Base-by-base conservation (phyloP, 2,113 vertebrate species). In the Crotalus tigris region DNA sequence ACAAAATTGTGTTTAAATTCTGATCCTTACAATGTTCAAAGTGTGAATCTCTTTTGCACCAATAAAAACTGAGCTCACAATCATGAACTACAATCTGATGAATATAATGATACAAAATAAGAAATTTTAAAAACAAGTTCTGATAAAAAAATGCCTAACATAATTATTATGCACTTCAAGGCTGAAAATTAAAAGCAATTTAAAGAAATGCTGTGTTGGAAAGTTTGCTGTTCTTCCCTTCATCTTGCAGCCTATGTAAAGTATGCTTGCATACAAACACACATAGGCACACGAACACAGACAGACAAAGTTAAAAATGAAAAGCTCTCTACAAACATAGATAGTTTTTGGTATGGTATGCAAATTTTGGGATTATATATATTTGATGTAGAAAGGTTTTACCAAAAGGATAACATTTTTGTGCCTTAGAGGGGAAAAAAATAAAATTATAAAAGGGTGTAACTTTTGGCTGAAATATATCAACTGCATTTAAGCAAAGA, bases 41-140 rank as follows among this genome's bases (percentile, higher is more conserved):
- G 19, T 13, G 11, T n/a, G 13, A 87, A 12, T 24, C 69, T 93
- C 12, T 29, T 90, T 86, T 44, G 44, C 29, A 90, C 13, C 0
- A 51, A 57, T 88, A 88, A 92, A 92, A 92, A 54, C 21, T 64
- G 1, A 69, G 57, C 26, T 54, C 23, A 86, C 46, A 61, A 90
- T 44, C 59, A 61, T 15, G 33, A 93, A 90, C 46, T 90, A 69
- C 51, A 86, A 23, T 33, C 49, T 39, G 19, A 90, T 87, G 49
- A 54, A 87, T n/a, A 81, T 39, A 61, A 81, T 81, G 44, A 81
- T 44, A 81, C 19, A 81, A 81, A 17, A 75, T 55, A 21, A 33
- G 75, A 44, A 49, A 57, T 59, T 89, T 90, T 89, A 55, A 89
- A 90, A 90, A 93, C 75, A 93, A 90, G 81, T 90, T 90, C n/a